Conservation (phyloP, 2,888 invertebrate species). For the Morpho helenor region DNA sequence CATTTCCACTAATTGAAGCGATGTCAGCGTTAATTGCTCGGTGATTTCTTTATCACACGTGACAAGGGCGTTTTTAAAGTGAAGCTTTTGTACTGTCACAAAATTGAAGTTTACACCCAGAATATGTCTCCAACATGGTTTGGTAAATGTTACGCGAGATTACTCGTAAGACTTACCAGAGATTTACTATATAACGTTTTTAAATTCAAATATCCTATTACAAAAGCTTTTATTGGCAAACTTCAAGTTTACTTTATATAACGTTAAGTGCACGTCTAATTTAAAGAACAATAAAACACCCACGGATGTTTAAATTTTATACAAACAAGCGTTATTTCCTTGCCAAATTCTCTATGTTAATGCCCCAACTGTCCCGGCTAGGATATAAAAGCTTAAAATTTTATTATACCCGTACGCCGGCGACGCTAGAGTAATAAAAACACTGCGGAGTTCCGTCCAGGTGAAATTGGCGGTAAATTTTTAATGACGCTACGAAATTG, state of each 20-base stretch:
- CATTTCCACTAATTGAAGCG: constrained; percentile 14
- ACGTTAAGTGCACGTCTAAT: too few relatives aligned
- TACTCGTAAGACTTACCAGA: too few relatives aligned
- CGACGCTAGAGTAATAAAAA: constrained; percentile 26
- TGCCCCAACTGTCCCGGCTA: constrained; percentile 23
- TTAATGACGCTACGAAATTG: constrained; percentile 23
- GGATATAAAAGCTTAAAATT: constrained; percentile 29
- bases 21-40: constrained; percentile 3
- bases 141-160: too few relatives aligned
- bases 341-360: constrained; percentile 16
- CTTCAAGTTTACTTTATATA: too few relatives aligned
- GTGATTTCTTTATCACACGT: neutral
- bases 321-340: constrained; percentile 7
- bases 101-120: too few relatives aligned
- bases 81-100: too few relatives aligned
- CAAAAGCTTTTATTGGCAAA: too few relatives aligned
- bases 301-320: constrained; percentile 4
- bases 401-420: constrained; percentile 23
- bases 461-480: constrained; percentile 32
- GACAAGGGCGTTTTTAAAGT: too few relatives aligned
- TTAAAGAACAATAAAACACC: too few relatives aligned
- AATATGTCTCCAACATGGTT: too few relatives aligned
- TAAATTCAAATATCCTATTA: too few relatives aligned
- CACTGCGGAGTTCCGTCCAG: constrained; percentile 22
- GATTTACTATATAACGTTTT: too few relatives aligned